Conservation (phyloP, 2,888 invertebrate genomes). For the Diplolepis rosae region DNA sequence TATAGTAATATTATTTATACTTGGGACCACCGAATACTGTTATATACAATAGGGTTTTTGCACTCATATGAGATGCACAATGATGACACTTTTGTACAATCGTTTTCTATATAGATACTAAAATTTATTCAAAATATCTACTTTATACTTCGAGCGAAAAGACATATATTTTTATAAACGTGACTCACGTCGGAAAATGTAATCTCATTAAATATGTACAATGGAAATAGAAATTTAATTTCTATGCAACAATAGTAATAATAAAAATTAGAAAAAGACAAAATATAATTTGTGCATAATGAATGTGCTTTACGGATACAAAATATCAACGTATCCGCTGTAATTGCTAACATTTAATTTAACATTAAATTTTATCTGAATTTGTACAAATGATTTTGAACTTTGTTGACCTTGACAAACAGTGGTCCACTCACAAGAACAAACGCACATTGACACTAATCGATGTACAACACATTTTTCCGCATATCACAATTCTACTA, state of each 20-base stretch:
- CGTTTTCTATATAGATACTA: not conserved
- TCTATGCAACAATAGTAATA: not conserved
- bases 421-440: conserved; percentile 3
- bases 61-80: not conserved
- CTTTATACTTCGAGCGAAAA: not conserved
- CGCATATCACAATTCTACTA: conserved; percentile 16
- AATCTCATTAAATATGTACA: conserved; percentile 5
- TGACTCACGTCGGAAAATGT: not conserved
- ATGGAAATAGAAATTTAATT: not conserved
- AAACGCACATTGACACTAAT: conserved; percentile 7
- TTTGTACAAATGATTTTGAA: conserved; percentile 14
- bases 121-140: not conserved
- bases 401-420: conserved; percentile 1
- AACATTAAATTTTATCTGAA: conserved; percentile 16
- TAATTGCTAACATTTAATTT: conserved; percentile 1
- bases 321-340: not conserved
- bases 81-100: not conserved
- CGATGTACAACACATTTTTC: conserved; percentile 4
- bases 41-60: conserved; percentile 6
- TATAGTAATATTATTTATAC: conserved; percentile 4
- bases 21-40: not conserved
- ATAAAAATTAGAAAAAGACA: not conserved
- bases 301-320: conserved; percentile 7
- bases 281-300: conserved; percentile 16
- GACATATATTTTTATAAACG: not conserved